Evolutionary conservation across 2,888 invertebrate genomes (phyloP).

Genomic region (Danaus chrysippus): DNA sequence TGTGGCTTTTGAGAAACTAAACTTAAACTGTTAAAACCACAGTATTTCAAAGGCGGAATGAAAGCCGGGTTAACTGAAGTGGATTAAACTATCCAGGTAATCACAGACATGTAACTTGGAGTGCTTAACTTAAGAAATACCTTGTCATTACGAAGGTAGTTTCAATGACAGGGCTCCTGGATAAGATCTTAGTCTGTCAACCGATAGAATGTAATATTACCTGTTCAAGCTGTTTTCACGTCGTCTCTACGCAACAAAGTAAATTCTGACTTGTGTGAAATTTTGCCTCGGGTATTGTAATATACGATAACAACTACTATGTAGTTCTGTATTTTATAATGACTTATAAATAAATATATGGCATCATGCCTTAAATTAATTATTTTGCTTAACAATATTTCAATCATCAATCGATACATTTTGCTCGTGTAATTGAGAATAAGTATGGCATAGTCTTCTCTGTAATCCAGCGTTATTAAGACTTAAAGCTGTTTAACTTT

Average conservation of each 20-base stretch:
- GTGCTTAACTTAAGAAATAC: constrained; percentile 27
- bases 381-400: too few species aligned
- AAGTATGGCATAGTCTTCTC: too few species aligned
- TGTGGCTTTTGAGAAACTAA: too few species aligned
- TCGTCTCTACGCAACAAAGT: constrained; percentile 18
- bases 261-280: constrained; percentile 13
- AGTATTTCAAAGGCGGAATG: not conserved
- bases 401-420: too few species aligned
- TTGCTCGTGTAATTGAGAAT: too few species aligned
- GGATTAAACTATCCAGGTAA: constrained; percentile 19
- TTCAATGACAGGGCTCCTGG: constrained; percentile 32
- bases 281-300: constrained; percentile 16
- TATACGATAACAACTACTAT: not conserved
- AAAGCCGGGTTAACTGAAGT: constrained; percentile 7
- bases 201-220: constrained; percentile 31
- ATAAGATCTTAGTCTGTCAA: constrained; percentile 32
- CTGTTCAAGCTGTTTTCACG: constrained; percentile 23
- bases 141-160: constrained; percentile 31
- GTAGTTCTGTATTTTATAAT: too few species aligned
- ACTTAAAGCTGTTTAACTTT: too few species aligned
- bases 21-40: too few species aligned
- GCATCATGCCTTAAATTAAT: too few species aligned
- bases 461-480: too few species aligned
- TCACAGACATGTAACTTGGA: constrained; percentile 20
- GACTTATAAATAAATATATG: too few species aligned